Evolutionary conservation across 2,888 invertebrate species (phyloP).

Genomic region (Cosmopolites sordidus): DNA sequence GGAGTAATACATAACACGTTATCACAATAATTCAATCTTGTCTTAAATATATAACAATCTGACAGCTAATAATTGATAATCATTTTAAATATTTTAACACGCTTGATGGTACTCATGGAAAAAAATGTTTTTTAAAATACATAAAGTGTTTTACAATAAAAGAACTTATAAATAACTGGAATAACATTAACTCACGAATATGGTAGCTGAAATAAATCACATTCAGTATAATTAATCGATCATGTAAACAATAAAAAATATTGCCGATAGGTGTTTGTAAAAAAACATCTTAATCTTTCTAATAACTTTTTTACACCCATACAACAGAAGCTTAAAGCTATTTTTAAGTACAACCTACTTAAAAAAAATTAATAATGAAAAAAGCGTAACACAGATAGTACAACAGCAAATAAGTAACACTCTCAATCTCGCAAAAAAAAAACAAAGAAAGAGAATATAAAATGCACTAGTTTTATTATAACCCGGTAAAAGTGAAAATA

Average conservation of each 20-base stretch:
- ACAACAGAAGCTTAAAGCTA: neutral
- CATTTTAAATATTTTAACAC: neutral
- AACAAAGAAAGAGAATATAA: no score
- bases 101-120: neutral
- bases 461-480: no score
- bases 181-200: neutral
- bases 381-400: conserved; percentile 24
- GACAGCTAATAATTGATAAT: neutral
- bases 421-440: no score
- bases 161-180: neutral
- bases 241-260: no score
- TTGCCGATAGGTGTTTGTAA: no score
- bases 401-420: no score
- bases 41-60: neutral
- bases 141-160: neutral
- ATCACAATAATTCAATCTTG: neutral
- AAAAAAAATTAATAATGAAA: conserved; percentile 15
- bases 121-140: neutral
- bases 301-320: no score
- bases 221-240: neutral
- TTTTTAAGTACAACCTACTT: conserved; percentile 20
- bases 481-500: no score
- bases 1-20: neutral
- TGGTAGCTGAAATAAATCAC: conserved; percentile 2
- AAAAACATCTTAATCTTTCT: no score